Evolutionary conservation across 1,140 invertebrate species (phyloP).

Genomic region (Luehdorfia chinensis): DNA sequence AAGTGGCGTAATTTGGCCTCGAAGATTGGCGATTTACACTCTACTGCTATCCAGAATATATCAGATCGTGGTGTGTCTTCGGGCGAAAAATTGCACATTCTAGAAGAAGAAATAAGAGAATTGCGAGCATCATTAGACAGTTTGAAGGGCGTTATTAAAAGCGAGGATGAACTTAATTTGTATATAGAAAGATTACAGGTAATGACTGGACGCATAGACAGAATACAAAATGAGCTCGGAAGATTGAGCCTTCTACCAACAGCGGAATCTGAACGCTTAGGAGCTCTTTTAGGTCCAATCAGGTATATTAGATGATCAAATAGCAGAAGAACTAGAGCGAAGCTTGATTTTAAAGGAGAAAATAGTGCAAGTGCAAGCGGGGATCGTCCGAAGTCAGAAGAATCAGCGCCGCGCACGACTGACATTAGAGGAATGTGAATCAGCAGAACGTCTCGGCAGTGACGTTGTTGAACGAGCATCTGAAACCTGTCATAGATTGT

Average conservation of each 20-base stretch:
- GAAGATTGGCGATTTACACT: conserved; percentile 82
- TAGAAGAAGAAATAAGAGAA: conserved; percentile 86
- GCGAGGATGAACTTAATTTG: conserved; percentile 87
- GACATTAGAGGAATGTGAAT: conserved; percentile 84
- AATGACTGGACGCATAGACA: conserved; percentile 83
- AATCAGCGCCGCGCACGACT: conserved; percentile 80
- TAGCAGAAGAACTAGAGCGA: conserved; percentile 86
- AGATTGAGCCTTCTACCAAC: conserved; percentile 84
- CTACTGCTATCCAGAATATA: conserved; percentile 81
- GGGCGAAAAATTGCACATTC: conserved; percentile 83
- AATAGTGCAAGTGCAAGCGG: conserved; percentile 83
- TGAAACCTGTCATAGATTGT: conserved; percentile 80
- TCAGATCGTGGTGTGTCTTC: conserved; percentile 84
- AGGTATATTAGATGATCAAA: conserved; percentile 81
- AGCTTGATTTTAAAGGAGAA: conserved; percentile 83
- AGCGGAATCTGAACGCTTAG: conserved; percentile 85
- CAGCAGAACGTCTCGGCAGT: conserved; percentile 82
- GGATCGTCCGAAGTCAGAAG: conserved; percentile 81
- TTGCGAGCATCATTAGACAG: conserved; percentile 81
- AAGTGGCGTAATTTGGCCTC: conserved; percentile 84
- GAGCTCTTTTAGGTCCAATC: conserved; percentile 82
- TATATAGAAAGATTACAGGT: conserved; percentile 89
- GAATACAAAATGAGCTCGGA: conserved; percentile 88
- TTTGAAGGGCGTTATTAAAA: conserved; percentile 87
- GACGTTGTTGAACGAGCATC: conserved; percentile 84